phyloP scores from a whole-genome alignment of 2,113 vertebrate genomes.

The Pituophis catenifer region DNA sequence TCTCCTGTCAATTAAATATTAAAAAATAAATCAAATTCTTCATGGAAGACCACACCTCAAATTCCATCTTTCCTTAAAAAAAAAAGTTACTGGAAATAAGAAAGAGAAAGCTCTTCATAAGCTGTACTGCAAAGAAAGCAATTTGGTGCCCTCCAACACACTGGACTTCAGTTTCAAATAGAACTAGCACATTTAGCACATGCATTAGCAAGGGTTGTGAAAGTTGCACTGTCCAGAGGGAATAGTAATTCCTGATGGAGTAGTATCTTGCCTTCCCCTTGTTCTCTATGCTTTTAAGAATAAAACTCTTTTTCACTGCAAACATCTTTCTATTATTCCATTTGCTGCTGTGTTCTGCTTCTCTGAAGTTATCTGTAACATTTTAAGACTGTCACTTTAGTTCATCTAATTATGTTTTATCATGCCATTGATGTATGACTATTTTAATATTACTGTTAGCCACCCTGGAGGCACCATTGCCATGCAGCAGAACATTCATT shows the following conservation, averaged over 20 bases:
- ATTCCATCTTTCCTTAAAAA: background rate
- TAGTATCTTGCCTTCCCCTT: too few species aligned
- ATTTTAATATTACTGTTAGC: background rate
- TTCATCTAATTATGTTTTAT: background rate
- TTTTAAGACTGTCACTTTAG: background rate
- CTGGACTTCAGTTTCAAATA: background rate
- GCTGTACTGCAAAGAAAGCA: background rate
- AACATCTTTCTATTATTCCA: background rate
- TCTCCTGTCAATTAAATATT: background rate
- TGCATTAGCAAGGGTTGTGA: background rate
- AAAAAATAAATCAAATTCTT: background rate
- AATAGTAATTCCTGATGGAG: background rate
- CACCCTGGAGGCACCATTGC: background rate
- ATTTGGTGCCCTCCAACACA: background rate
- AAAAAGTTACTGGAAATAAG: background rate
- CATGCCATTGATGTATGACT: background rate
- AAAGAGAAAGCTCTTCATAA: background rate
- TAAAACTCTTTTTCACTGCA: background rate
- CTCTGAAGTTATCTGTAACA: background rate
- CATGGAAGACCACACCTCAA: background rate
- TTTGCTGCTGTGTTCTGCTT: background rate
- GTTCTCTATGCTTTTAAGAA: background rate
- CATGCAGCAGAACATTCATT: background rate
- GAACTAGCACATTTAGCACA: background rate
- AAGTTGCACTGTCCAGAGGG: background rate